Evolutionary conservation across 2,888 invertebrate genomes (phyloP).

Genomic region (Linnaemya tessellans): DNA sequence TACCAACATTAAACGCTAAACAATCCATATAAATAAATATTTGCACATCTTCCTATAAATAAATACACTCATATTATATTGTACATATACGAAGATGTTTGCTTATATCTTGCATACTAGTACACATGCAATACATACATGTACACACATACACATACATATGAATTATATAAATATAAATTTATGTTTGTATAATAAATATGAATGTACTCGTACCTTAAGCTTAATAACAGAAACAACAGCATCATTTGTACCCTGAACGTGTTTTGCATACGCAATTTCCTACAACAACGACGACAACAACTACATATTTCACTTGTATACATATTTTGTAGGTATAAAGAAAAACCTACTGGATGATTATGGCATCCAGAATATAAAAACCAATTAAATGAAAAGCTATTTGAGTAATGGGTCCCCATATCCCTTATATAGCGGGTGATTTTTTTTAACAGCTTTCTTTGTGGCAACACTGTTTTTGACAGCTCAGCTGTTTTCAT

Average conservation of each 20-base stretch:
- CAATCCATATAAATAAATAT: slow-evolving; percentile 25
- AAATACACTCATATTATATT: slow-evolving; percentile 10
- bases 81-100: neutral
- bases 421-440: neutral
- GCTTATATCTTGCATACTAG: too few species aligned
- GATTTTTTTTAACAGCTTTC: too few species aligned
- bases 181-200: slow-evolving; percentile 50
- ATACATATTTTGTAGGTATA: neutral
- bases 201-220: slow-evolving; percentile 17
- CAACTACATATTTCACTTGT: neutral
- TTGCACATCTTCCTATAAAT: slow-evolving; percentile 10
- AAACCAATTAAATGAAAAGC: slow-evolving; percentile 69
- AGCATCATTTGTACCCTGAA: slow-evolving; percentile 43
- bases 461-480: too few species aligned
- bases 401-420: slow-evolving; percentile 56
- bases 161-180: slow-evolving; percentile 57
- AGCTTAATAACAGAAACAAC: slow-evolving; percentile 43
- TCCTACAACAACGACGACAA: slow-evolving; percentile 32
- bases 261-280: slow-evolving; percentile 66
- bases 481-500: too few species aligned
- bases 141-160: neutral
- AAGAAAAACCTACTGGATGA: slow-evolving; percentile 34
- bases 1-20: neutral
- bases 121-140: neutral
- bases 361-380: slow-evolving; percentile 53